Conservation (phyloP, 2,888 invertebrate species). For the Scaeva pyrastri region DNA sequence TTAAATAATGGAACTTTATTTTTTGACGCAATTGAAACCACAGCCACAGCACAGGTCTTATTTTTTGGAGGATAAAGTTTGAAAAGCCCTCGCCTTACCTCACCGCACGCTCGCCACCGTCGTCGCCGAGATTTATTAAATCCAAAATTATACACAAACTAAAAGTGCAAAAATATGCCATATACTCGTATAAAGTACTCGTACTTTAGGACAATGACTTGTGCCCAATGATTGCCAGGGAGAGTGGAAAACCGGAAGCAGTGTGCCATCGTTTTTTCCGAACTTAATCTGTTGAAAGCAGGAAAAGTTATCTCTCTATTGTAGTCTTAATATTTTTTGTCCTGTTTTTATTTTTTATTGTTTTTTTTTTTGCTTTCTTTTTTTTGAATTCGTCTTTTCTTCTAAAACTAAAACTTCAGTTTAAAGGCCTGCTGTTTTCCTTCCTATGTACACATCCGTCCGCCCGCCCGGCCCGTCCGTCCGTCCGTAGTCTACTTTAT, state of each 20-base stretch:
- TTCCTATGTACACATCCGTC: not conserved
- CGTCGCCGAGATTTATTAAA: constrained; percentile 35
- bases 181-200: constrained; percentile 15
- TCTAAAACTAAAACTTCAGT: constrained; percentile 65
- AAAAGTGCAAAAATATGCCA: constrained; percentile 68
- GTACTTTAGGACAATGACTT: constrained; percentile 70
- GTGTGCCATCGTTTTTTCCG: constrained; percentile 57
- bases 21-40: constrained; percentile 49
- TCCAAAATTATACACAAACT: constrained; percentile 31
- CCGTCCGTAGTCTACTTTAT: not conserved
- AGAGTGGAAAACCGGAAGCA: constrained; percentile 54
- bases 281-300: constrained; percentile 73
- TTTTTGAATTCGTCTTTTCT: constrained; percentile 19
- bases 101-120: not conserved
- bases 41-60: too few species aligned
- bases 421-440: constrained; percentile 41
- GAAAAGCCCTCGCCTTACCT: not conserved
- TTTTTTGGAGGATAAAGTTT: constrained; percentile 53
- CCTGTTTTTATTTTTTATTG: constrained; percentile 19
- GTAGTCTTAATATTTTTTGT: constrained; percentile 44
- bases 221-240: constrained; percentile 35
- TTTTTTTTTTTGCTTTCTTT: not conserved
- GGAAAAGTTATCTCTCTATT: constrained; percentile 71
- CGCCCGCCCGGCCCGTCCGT: too few species aligned
- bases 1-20: constrained; percentile 16